Percentiles rank a stretch among this genome's conserved stretches.
These are phyloP conservation scores for Numida meleagris DNA, from an alignment of 2,113 vertebrate genomes.

Conservation along the genomic window DNA sequence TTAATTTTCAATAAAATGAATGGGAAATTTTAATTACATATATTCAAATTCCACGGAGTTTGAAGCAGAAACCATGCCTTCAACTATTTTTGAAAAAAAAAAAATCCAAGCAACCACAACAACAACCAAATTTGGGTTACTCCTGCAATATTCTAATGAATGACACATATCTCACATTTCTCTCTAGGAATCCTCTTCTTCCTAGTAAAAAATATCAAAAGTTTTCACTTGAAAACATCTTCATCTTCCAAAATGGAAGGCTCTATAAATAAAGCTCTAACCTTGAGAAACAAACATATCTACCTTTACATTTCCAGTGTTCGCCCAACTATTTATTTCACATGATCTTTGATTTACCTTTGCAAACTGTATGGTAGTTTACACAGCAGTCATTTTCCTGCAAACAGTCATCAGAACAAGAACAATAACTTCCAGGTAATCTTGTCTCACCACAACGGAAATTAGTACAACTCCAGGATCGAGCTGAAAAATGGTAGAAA, in stretches of 20 bases:
- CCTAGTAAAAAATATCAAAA: not conserved
- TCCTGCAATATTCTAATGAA: not conserved
- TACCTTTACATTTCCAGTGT: not conserved
- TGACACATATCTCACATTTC: not conserved
- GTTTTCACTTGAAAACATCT: not conserved
- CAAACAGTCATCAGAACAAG: conserved; percentile 83
- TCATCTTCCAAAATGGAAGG: not conserved
- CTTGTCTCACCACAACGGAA: conserved; percentile 82
- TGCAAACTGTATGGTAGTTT: conserved; percentile 78
- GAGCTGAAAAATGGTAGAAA: conserved; percentile 62
- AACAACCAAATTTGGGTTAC: fast-evolving
- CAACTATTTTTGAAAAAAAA: not conserved
- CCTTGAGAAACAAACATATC: not conserved
- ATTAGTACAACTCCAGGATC: conserved; percentile 78
- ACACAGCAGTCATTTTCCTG: conserved; percentile 79
- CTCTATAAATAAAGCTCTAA: not conserved
- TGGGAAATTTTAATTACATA: not conserved
- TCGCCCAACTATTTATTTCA: not conserved
- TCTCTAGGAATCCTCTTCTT: not conserved
- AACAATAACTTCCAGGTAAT: conserved; percentile 74
- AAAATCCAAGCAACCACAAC: not conserved
- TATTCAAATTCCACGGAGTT: not conserved
- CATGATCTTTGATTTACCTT: conserved; percentile 69
- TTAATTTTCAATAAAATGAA: not conserved
- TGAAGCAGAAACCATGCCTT: not conserved